These are phyloP conservation scores for Erpobdella octoculata DNA, from an alignment of 2,888 invertebrate species.

Conservation along the genomic window DNA sequence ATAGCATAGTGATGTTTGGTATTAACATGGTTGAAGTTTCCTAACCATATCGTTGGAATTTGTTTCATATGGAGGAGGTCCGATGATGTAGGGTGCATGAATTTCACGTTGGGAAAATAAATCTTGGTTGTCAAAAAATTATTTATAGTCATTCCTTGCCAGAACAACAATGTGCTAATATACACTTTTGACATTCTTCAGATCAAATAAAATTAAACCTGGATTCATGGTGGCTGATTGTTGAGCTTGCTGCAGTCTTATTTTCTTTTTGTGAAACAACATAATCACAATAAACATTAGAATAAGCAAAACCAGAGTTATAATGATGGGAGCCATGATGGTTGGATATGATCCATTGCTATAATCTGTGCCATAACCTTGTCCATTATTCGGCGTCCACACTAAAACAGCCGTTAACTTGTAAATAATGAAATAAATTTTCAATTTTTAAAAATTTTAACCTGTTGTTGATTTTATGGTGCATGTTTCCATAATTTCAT, in stretches of 20 bases:
- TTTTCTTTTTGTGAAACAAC: background rate
- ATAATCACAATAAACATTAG: background rate
- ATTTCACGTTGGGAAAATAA: too few species aligned
- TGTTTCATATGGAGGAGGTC: background rate
- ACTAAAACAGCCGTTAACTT: too few species aligned
- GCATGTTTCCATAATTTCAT: background rate
- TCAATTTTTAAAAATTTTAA: background rate
- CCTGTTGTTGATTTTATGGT: background rate
- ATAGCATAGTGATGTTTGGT: too few species aligned
- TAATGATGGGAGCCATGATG: background rate
- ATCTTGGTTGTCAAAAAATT: too few species aligned
- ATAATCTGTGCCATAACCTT: background rate
- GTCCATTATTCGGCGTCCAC: too few species aligned
- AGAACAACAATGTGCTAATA: too few species aligned
- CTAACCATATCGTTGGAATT: background rate
- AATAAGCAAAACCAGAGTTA: background rate
- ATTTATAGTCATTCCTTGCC: too few species aligned
- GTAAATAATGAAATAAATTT: too few species aligned
- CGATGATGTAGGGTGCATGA: background rate
- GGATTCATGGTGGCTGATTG: background rate
- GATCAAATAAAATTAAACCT: background rate
- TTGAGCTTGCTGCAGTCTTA: background rate
- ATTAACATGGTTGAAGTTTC: too few species aligned
- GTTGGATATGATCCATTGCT: background rate
- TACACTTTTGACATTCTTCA: background rate